These are phyloP conservation scores for Pseudolycoriella hygida DNA, from an alignment of 2,888 invertebrate genomes.

Conservation along the genomic window DNA sequence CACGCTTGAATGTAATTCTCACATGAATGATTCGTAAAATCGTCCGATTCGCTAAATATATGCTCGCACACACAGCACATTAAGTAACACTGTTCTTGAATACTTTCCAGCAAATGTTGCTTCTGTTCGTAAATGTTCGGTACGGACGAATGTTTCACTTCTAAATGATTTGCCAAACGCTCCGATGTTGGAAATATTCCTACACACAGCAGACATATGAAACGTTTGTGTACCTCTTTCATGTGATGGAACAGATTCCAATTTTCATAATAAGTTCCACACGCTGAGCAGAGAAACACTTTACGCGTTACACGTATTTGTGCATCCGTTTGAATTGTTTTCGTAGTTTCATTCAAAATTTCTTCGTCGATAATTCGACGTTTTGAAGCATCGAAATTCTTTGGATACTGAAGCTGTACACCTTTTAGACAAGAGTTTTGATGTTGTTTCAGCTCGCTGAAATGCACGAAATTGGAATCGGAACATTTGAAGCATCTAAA, in stretches of 20 bases:
- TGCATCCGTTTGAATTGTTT: constrained; percentile 15
- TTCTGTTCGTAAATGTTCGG: constrained; percentile 48
- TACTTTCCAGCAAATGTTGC: constrained; percentile 46
- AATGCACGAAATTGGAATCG: constrained; percentile 44
- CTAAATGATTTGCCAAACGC: constrained; percentile 58
- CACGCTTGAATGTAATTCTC: constrained; percentile 24
- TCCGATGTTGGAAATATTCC: constrained; percentile 69
- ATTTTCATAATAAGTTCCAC: constrained; percentile 69
- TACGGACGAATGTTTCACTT: constrained; percentile 58
- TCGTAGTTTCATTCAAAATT: not conserved
- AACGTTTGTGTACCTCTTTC: constrained; percentile 63
- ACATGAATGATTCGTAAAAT: constrained; percentile 60
- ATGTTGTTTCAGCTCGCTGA: constrained; percentile 50
- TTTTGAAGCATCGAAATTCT: too few relatives aligned
- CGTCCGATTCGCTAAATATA: constrained; percentile 56
- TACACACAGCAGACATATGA: constrained; percentile 67
- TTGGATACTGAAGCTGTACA: constrained; percentile 9
- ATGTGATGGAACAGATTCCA: constrained; percentile 76
- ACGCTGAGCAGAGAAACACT: constrained; percentile 65
- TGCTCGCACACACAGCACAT: constrained; percentile 69
- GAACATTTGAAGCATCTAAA: constrained; percentile 60
- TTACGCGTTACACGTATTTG: constrained; percentile 53
- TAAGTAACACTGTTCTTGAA: constrained; percentile 51
- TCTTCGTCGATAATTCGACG: constrained; percentile 9
- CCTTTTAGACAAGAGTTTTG: constrained; percentile 38